These are phyloP conservation scores for Vulpes lagopus DNA, from an alignment of 2,113 vertebrate genomes.

Conservation along the genomic window DNA sequence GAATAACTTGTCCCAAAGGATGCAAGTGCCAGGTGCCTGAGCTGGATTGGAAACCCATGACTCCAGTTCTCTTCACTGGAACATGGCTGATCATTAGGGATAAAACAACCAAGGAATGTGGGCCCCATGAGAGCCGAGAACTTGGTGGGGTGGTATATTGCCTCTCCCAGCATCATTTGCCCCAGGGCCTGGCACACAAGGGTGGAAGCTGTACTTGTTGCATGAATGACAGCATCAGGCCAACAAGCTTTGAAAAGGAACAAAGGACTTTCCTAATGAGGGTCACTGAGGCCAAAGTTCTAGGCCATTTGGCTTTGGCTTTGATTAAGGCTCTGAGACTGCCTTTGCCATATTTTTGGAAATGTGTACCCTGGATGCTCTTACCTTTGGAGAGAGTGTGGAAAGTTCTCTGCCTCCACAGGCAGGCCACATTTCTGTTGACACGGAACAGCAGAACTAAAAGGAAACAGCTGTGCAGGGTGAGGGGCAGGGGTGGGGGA, in stretches of 20 bases:
- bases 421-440: slow-evolving; percentile 3
- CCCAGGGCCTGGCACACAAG: neutral
- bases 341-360: neutral
- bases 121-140: neutral
- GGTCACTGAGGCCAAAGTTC: neutral
- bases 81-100: neutral
- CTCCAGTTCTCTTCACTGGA: neutral
- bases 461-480: slow-evolving; percentile 69
- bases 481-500: accelerated
- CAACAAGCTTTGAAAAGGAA: neutral
- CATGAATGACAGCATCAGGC: neutral
- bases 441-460: neutral
- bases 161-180: neutral
- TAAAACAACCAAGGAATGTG: neutral
- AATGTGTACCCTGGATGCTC: neutral
- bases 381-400: neutral
- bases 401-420: neutral
- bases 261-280: too few relatives aligned
- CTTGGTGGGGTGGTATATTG: neutral
- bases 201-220: neutral
- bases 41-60: neutral
- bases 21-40: neutral
- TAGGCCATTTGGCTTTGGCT: neutral
- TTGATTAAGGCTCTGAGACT: neutral
- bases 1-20: neutral